phyloP scores from a whole-genome alignment of 2,113 vertebrate species.

The Sturnira hondurensis region DNA sequence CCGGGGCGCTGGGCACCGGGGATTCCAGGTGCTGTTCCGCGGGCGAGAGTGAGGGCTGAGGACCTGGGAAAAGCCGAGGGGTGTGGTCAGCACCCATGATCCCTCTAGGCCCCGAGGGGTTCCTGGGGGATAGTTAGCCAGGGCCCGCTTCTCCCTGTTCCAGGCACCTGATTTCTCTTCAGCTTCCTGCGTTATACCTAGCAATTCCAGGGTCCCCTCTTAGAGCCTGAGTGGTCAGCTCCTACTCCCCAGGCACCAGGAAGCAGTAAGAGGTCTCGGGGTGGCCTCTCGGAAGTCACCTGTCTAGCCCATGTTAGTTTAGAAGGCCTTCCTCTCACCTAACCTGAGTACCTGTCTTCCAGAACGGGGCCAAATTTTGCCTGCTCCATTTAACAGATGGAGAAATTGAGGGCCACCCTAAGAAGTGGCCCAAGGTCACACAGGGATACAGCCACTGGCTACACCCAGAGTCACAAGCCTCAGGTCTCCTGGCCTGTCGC shows the following conservation, averaged over 20 bases:
- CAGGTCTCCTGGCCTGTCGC: constrained; percentile 46
- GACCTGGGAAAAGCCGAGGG: constrained; percentile 48
- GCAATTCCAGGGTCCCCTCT: not conserved
- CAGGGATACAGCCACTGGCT: constrained; percentile 53
- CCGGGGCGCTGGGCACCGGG: constrained; percentile 66
- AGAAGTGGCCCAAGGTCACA: constrained; percentile 60
- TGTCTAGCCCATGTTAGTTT: not conserved
- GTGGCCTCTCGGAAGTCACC: not conserved
- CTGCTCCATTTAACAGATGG: not conserved
- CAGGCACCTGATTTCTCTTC: not conserved
- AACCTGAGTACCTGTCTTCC: not conserved
- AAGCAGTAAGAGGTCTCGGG: not conserved
- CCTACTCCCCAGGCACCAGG: not conserved
- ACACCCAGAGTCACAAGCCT: constrained; percentile 55
- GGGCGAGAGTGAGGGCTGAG: constrained; percentile 52
- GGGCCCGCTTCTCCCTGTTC: not conserved
- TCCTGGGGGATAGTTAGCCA: not conserved
- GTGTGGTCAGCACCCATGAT: constrained; percentile 38
- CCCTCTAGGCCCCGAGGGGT: not conserved
- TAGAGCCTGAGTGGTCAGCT: not conserved
- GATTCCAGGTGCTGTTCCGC: constrained; percentile 66
- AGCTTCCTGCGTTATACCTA: not conserved
- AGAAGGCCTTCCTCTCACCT: not conserved
- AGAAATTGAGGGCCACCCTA: constrained; percentile 36
- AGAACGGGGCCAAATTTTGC: not conserved